Evolutionary conservation across 2,888 invertebrate genomes (phyloP), one percentile per base, ranked within the genome.

Genomic region (Phengaris alcon): DNA sequence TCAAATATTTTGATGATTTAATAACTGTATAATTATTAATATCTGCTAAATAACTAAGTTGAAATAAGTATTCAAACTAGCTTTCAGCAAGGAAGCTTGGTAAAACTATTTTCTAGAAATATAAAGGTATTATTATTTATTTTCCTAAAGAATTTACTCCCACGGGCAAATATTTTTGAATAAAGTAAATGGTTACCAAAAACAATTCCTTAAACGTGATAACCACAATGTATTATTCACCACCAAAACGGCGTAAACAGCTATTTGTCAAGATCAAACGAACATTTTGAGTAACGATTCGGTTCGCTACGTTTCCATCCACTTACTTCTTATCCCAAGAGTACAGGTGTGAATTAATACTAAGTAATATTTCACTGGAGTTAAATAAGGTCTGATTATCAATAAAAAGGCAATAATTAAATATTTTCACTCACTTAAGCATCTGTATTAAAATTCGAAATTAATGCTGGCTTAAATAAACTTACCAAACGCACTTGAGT

Each of bases 241-340:
- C 52, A 4, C 9, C 2, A 2, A 52, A 64, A 64, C 15, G 35
- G 35, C 64, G 44, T 35, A 44, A 64, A 64, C 64, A 64, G 64
- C 64, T 9, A 64, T 64, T 64, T 64, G 64, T 64, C 64, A 64
- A 35, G 64, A 64, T 64, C 64, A 35, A 64, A 64, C 35, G 64
- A 64, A 64, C 12, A 64, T 35, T 64, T 64, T 64, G 35, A 12
- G 12, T 35, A 10, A 64, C 35, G 64, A 64, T 64, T 64, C 3
- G 35, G 35, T 35, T 64, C 59, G 22, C 22, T 59, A 59, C 9
- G 9, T 9, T 59, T 8, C 1, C 15, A 22, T 57, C 15, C 15
- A n/a, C 15, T 59, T 22, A 59, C 22, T 22, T 22, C 22, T 22
- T n/a, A n/a, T n/a, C n/a, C 35, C 3, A 2, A 3, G 35, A 35